Conservation (phyloP, 2,797 vertebrate species). For the Acropternis orthonyx region DNA sequence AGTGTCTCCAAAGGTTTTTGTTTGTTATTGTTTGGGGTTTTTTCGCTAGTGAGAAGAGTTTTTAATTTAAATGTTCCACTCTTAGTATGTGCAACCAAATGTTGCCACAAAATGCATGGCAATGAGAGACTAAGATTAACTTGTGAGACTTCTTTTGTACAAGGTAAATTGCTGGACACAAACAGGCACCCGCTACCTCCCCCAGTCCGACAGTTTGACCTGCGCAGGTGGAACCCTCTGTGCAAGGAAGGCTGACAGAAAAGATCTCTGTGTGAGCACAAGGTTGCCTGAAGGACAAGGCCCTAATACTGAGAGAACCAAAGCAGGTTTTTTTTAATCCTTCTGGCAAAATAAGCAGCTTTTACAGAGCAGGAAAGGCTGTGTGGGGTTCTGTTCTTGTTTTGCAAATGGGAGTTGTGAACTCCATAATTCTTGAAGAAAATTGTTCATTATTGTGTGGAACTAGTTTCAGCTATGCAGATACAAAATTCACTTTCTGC, state of each 20-base stretch:
- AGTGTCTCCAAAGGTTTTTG: neutral
- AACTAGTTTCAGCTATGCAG: neutral
- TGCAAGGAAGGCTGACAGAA: neutral
- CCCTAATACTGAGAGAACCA: neutral
- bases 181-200: neutral
- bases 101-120: neutral
- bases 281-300: constrained; percentile 12
- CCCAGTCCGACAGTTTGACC: neutral
- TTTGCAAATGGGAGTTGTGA: constrained; percentile 20
- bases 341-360: constrained; percentile 33
- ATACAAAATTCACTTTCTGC: neutral
- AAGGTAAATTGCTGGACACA: neutral
- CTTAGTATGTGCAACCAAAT: neutral
- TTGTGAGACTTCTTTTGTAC: neutral
- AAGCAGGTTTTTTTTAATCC: constrained; percentile 28
- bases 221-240: neutral
- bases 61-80: neutral
- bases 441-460: neutral
- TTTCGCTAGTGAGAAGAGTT: neutral
- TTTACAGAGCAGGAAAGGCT: neutral
- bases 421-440: neutral
- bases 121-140: neutral
- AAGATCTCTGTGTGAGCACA: neutral
- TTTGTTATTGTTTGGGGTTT: neutral
- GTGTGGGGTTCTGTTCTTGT: neutral